Percentiles rank a stretch among this genome's conserved stretches.
These are phyloP conservation scores for Terebella lapidaria DNA, from an alignment of 2,888 invertebrate genomes.

Conservation along the genomic window DNA sequence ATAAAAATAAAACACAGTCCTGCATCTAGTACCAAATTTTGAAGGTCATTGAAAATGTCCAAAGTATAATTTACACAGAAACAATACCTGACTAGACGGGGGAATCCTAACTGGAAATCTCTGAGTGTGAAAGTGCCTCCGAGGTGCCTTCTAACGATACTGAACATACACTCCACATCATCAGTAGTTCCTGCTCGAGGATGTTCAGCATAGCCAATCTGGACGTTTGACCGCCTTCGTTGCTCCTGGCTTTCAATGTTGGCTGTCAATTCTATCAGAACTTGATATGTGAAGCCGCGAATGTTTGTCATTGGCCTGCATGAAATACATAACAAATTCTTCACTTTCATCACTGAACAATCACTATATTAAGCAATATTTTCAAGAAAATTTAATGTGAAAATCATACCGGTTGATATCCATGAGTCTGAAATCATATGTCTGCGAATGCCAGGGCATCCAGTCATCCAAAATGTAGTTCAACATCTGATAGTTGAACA, in stretches of 20 bases:
- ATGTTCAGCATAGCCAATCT: neutral
- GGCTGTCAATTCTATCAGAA: neutral
- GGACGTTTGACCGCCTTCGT: neutral
- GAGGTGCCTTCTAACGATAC: neutral
- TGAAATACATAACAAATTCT: neutral
- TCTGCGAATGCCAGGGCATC: neutral
- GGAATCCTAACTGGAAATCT: neutral
- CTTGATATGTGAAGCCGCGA: neutral
- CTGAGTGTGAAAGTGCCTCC: neutral
- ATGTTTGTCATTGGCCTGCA: neutral
- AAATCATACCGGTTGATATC: neutral
- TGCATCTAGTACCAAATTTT: neutral
- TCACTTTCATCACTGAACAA: neutral
- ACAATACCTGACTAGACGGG: neutral
- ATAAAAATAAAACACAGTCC: neutral
- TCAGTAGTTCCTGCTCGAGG: neutral
- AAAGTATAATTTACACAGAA: neutral
- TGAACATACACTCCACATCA: neutral
- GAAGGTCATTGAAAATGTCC: too few species aligned
- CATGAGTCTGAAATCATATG: neutral
- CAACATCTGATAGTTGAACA: neutral
- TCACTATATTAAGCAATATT: neutral
- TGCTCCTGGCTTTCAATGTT: neutral
- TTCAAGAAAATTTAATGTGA: too few species aligned
- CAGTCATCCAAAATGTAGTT: conserved; percentile 3